These are phyloP conservation scores for Orthonevra nobilis DNA, from an alignment of 2,888 invertebrate species.

Conservation along the genomic window DNA sequence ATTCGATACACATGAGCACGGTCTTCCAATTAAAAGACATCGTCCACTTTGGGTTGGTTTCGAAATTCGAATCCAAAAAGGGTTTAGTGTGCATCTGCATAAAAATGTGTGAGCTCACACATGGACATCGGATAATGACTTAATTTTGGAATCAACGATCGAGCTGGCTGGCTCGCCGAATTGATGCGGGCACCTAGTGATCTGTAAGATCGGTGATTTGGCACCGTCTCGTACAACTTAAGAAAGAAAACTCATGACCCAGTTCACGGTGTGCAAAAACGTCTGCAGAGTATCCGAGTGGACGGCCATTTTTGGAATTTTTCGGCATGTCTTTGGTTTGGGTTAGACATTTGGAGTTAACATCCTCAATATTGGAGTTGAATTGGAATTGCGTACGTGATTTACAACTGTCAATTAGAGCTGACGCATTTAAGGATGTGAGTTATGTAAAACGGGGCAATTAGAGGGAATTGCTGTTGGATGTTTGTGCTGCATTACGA, in stretches of 20 bases:
- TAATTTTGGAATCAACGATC: constrained; percentile 43
- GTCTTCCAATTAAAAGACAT: constrained; percentile 52
- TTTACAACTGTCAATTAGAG: constrained; percentile 70
- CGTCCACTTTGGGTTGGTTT: constrained; percentile 23
- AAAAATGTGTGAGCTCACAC: constrained; percentile 47
- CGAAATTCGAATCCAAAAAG: constrained; percentile 13
- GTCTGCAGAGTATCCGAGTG: constrained; percentile 14
- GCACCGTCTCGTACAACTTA: not conserved
- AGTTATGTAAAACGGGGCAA: constrained; percentile 53
- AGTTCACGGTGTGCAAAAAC: constrained; percentile 11
- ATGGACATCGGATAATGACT: constrained; percentile 54
- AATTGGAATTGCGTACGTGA: constrained; percentile 48
- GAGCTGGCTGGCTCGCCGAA: constrained; percentile 27
- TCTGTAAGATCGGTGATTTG: constrained; percentile 29
- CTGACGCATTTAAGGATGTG: constrained; percentile 57
- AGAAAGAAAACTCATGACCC: constrained; percentile 26
- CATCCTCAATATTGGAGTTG: constrained; percentile 59
- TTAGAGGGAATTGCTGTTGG: constrained; percentile 61
- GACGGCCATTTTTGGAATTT: constrained; percentile 27
- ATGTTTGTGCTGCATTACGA: constrained; percentile 13
- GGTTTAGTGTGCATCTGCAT: constrained; percentile 47
- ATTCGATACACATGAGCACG: constrained; percentile 4
- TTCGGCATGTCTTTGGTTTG: not conserved
- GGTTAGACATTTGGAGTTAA: not conserved
- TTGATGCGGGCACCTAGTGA: constrained; percentile 30